Base-by-base conservation (phyloP, 2,113 vertebrate genomes). In the Tupaia tana region DNA sequence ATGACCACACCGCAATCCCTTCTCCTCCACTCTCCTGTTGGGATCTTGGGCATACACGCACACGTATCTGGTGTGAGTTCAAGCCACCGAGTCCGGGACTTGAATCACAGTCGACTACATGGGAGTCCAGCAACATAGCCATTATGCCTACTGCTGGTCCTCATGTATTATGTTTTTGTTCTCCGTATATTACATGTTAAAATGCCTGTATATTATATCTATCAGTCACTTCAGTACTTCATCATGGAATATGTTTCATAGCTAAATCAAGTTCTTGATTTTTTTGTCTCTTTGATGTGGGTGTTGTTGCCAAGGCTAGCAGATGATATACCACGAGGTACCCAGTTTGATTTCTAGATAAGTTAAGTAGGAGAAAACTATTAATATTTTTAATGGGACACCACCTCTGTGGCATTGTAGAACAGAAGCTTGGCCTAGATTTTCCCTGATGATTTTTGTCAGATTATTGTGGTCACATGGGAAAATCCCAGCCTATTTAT, bases 191-290 rank as follows among this genome's bases (percentile, higher is more conserved):
- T 86, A 54, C 7, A n/a, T 15, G 59, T 73, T 18, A 81, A 93
- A 25, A 77, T 31, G 31, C 29, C 52, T 58, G 12, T 73, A 34
- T 63, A 10, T 90, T 54, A 78, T 2, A 70, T 2, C 14, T 61
- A 14, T 56, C 29, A 75, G 29, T 52, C 14, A 87, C 29, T 83
- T 74, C 29, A 93, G 34, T 43, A 6, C 27, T 86, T 95, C 20
- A 86, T 22, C 95, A 81, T 86, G 43, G 13, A 81, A 20, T 77
- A n/a, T 58, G 81, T 29, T 29, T 85, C 83, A 73, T 34, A 64
- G 1, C 71, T 91, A 64, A 86, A 52, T 77, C 54, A 91, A 63
- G 25, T 85, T 89, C 81, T 86, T 69, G 64, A 91, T 54, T 67
- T 93, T 93, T n/a, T 52, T 85, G 3, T 66, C 2, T 66, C 27